phyloP scores from a whole-genome alignment of 1,140 invertebrate species.

The Drosophila persimilis region DNA sequence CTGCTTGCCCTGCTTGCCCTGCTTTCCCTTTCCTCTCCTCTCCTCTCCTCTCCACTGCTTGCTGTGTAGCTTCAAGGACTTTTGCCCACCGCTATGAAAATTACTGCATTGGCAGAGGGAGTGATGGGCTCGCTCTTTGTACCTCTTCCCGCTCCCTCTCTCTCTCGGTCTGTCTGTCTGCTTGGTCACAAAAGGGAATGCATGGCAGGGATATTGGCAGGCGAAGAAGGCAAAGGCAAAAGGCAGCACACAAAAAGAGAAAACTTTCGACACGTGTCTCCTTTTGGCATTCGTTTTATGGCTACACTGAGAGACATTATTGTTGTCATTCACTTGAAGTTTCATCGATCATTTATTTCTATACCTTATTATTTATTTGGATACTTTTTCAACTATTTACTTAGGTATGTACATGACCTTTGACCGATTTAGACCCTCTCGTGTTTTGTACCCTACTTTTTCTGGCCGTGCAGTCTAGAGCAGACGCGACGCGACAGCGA shows the following conservation, averaged over 20 bases:
- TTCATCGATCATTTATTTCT: no score
- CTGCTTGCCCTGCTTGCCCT: constrained; percentile 13
- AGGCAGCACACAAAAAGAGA: constrained; percentile 21
- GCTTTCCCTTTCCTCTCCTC: constrained; percentile 1
- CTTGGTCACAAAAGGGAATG: constrained; percentile 37
- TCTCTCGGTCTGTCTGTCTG: constrained; percentile 18
- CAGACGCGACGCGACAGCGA: constrained; percentile 14
- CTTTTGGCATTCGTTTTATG: constrained; percentile 16
- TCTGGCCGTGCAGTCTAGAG: constrained; percentile 3
- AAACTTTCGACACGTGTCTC: constrained; percentile 61
- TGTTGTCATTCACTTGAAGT: background rate
- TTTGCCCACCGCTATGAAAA: constrained; percentile 21
- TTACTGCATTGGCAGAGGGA: constrained; percentile 23
- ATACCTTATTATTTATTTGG: no score
- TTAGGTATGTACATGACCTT: background rate
- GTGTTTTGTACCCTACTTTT: background rate
- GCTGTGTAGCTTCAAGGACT: constrained; percentile 73
- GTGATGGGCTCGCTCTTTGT: constrained; percentile 9
- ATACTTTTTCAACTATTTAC: no score
- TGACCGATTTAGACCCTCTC: no score
- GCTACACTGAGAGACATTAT: constrained; percentile 14
- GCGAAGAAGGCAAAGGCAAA: constrained; percentile 18
- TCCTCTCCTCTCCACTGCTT: constrained; percentile 2
- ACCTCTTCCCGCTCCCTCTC: constrained; percentile 1
- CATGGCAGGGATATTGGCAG: constrained; percentile 28